These are phyloP conservation scores for Riptortus pedestris DNA, from an alignment of 1,140 invertebrate species.

Conservation along the genomic window DNA sequence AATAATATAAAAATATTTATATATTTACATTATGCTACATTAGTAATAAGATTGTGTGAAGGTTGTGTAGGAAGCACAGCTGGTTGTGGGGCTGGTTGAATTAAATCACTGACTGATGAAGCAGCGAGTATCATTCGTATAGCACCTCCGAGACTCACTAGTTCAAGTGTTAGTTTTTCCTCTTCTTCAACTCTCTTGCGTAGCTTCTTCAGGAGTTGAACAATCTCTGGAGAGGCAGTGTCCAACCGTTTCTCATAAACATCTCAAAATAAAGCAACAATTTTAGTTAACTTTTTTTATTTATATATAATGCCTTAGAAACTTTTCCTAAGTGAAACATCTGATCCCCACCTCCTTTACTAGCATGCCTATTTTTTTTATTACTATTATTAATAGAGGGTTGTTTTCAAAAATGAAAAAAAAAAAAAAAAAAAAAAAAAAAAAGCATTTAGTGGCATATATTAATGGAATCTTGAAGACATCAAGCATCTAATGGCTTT, in stretches of 20 bases:
- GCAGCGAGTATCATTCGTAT: slow-evolving; percentile 55
- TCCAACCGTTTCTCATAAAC: slow-evolving; percentile 53
- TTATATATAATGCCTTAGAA: no score
- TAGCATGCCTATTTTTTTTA: neutral
- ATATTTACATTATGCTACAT: no score
- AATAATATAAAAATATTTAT: no score
- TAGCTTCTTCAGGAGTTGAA: slow-evolving; percentile 49
- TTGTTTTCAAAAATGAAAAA: no score
- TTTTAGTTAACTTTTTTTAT: no score
- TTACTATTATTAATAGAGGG: no score
- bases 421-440: no score
- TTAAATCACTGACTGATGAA: slow-evolving; percentile 38
- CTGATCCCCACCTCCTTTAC: neutral
- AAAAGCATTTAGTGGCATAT: no score
- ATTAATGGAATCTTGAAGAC: no score
- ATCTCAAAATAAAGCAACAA: slow-evolving; percentile 39
- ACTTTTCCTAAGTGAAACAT: slow-evolving; percentile 26
- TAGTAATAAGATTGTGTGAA: no score
- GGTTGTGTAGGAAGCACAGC: no score
- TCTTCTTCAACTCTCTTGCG: slow-evolving; percentile 53
- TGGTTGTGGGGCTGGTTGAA: neutral
- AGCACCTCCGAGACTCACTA: slow-evolving; percentile 55
- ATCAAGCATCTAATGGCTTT: no score
- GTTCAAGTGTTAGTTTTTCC: slow-evolving; percentile 48
- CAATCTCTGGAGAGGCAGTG: slow-evolving; percentile 44